These are phyloP conservation scores for Cerceris rybyensis DNA, from an alignment of 2,888 invertebrate species.

Conservation along the genomic window DNA sequence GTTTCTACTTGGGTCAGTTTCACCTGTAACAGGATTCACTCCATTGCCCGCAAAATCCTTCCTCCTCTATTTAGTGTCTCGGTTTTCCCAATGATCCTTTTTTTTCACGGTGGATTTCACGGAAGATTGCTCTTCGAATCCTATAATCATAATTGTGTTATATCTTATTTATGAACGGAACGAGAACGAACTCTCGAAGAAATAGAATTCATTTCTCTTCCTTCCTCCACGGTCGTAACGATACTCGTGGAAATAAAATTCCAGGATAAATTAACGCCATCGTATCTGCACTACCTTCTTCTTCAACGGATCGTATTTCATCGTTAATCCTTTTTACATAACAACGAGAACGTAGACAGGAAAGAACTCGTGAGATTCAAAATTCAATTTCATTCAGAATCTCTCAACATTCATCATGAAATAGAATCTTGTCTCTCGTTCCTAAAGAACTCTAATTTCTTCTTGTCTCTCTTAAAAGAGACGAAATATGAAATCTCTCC, in stretches of 20 bases:
- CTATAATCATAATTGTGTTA: conserved; percentile 26
- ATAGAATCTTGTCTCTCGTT: too few relatives aligned
- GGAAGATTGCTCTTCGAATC: conserved; percentile 15
- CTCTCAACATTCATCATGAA: too few relatives aligned
- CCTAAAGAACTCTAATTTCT: too few relatives aligned
- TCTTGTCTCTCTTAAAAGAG: too few relatives aligned
- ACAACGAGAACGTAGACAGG: too few relatives aligned
- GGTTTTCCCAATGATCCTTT: background rate
- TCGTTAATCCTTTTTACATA: too few relatives aligned
- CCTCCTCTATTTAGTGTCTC: conserved; percentile 9
- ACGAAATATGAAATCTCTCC: too few relatives aligned
- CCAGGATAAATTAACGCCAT: background rate
- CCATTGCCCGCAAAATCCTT: background rate
- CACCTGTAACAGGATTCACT: background rate
- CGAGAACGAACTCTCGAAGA: background rate
- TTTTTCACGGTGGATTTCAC: background rate
- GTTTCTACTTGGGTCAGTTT: conserved; percentile 37
- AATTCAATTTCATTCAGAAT: too few relatives aligned
- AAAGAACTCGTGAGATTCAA: too few relatives aligned
- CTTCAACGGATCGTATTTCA: too few relatives aligned
- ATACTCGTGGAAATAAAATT: background rate
- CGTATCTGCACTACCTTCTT: too few relatives aligned
- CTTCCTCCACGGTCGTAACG: background rate
- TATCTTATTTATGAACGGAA: background rate
- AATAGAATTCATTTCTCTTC: conserved; percentile 20